Percentiles rank a stretch among this genome's conserved stretches.
Conservation (phyloP, 2,797 vertebrate species). For the Scolopax bukidnonensis region DNA sequence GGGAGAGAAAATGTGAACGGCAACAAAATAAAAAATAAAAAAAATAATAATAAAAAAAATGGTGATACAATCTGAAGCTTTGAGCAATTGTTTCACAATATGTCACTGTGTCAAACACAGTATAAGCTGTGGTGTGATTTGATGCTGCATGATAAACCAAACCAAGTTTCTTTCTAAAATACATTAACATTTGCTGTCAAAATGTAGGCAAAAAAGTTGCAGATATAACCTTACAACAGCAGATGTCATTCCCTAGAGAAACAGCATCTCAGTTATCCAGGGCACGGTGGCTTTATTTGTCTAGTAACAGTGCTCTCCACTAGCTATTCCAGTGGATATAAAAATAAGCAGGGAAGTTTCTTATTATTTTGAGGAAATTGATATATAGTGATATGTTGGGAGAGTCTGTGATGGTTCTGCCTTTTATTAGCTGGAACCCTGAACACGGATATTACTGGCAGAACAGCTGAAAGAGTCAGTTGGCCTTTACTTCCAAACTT, state of each 20-base stretch:
- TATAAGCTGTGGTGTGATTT: neutral
- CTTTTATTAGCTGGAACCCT: neutral
- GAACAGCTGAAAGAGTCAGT: neutral
- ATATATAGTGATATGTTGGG: neutral
- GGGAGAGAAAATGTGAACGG: neutral
- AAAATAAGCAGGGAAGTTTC: neutral
- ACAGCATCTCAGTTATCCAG: neutral
- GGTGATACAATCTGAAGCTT: neutral
- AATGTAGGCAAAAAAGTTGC: neutral
- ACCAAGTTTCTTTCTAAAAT: conserved; percentile 12
- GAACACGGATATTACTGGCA: neutral
- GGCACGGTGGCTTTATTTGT: neutral
- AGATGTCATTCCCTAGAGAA: neutral
- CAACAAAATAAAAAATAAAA: neutral
- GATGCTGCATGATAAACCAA: conserved; percentile 11
- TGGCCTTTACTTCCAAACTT: neutral
- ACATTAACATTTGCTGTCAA: neutral
- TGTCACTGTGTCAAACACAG: neutral
- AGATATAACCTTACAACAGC: neutral
- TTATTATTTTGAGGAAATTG: neutral
- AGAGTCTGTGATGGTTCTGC: neutral
- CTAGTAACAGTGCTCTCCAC: neutral
- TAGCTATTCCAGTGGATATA: neutral
- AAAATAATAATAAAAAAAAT: neutral
- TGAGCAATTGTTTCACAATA: conserved; percentile 9